A percentile compares a stretch with the other conserved stretches of the same genome.
phyloP scores from a whole-genome alignment of 2,113 vertebrate genomes.

The Malaclemys terrapin region DNA sequence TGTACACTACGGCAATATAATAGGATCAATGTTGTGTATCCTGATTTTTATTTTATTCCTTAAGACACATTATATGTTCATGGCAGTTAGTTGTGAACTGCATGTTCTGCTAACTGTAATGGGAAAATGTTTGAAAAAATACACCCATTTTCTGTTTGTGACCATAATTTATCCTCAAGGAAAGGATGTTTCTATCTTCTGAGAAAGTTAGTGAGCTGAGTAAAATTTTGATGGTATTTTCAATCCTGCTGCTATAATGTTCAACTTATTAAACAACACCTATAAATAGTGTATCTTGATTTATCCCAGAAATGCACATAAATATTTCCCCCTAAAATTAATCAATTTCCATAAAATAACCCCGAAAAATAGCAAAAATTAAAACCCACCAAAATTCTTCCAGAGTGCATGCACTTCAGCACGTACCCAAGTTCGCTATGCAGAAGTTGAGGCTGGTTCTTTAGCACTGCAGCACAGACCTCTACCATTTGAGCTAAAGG shows the following conservation, averaged over 20 bases:
- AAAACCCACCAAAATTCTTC: neutral
- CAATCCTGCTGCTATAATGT: neutral
- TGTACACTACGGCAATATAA: neutral
- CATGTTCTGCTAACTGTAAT: constrained; percentile 25
- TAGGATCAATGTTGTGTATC: neutral
- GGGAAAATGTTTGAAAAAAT: neutral
- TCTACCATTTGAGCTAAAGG: neutral
- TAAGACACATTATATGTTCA: neutral
- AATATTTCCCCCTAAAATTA: neutral
- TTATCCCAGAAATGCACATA: neutral
- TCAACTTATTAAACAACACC: neutral
- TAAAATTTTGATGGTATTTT: constrained; percentile 5
- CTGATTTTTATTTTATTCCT: neutral
- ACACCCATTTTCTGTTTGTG: neutral
- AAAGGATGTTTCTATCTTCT: constrained; percentile 2
- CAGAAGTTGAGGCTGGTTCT: neutral
- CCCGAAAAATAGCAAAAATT: neutral
- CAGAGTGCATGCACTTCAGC: neutral
- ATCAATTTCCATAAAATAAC: neutral
- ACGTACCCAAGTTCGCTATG: neutral
- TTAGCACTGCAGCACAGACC: neutral
- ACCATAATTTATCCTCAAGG: neutral
- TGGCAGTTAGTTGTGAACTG: neutral
- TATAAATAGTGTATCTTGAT: neutral
- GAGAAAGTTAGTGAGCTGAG: neutral